A percentile compares a stretch with the other conserved stretches of the same genome.
These are phyloP conservation scores for Centruroides vittatus DNA, from an alignment of 1,140 invertebrate species.

Conservation along the genomic window DNA sequence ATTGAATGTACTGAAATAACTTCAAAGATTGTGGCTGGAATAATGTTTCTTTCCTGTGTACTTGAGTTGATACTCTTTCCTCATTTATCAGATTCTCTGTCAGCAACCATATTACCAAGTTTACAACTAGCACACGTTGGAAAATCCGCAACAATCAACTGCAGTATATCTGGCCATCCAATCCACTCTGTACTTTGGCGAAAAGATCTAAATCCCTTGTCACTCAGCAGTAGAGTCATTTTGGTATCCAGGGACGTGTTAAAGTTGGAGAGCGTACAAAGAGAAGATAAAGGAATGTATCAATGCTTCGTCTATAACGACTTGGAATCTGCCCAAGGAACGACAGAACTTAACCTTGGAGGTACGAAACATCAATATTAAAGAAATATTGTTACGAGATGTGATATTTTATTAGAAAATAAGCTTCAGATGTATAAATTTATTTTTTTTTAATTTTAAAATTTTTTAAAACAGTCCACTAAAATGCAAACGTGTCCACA, in stretches of 20 bases:
- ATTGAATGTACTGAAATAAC: no score
- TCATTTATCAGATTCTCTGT: slow-evolving; percentile 23
- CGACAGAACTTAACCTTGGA: slow-evolving; percentile 29
- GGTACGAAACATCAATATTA: slow-evolving; percentile 22
- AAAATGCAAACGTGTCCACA: no score
- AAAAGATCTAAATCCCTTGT: slow-evolving; percentile 44
- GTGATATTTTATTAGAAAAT: no score
- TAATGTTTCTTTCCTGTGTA: no score
- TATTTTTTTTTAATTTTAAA: no score
- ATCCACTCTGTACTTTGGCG: slow-evolving; percentile 46
- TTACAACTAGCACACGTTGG: slow-evolving; percentile 55
- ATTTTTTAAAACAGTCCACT: no score
- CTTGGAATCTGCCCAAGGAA: slow-evolving; percentile 53
- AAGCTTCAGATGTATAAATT: no score
- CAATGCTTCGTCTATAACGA: slow-evolving; percentile 90
- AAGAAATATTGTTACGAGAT: no score
- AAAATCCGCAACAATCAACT: slow-evolving; percentile 63
- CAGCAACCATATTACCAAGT: slow-evolving; percentile 24
- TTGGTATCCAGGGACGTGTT: slow-evolving; percentile 17
- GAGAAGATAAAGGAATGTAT: slow-evolving; percentile 94
- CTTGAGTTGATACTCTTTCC: background rate
- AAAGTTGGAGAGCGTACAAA: slow-evolving; percentile 51
- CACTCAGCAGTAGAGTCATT: slow-evolving; percentile 7
- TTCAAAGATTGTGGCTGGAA: no score
- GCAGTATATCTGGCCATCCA: slow-evolving; percentile 60